Evolutionary conservation across 2,797 vertebrate genomes (phyloP).

Genomic region (Notoglanidium macrostoma): DNA sequence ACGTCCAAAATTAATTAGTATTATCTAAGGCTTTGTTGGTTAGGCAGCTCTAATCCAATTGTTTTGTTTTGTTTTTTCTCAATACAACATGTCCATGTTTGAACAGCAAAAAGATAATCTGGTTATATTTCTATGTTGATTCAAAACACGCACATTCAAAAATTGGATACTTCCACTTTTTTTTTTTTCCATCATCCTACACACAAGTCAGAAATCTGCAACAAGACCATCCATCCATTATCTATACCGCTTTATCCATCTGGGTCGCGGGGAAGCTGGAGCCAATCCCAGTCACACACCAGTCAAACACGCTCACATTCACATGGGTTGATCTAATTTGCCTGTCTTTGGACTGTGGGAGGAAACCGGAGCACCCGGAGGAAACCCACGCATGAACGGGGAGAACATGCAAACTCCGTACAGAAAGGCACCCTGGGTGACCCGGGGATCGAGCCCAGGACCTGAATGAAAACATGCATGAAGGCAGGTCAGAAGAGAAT

Average conservation of each 20-base stretch:
- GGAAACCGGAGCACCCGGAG: too few species aligned
- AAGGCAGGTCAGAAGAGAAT: background rate
- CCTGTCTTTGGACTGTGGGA: too few species aligned
- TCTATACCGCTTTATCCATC: too few species aligned
- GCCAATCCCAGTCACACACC: too few species aligned
- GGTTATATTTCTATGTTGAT: background rate
- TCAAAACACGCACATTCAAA: background rate
- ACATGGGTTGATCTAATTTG: too few species aligned
- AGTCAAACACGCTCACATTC: too few species aligned
- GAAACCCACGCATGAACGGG: too few species aligned
- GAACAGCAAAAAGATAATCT: background rate
- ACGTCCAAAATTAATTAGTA: background rate
- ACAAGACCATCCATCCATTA: background rate
- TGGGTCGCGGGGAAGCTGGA: too few species aligned
- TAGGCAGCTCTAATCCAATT: background rate
- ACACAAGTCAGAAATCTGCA: background rate
- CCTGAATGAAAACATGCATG: background rate
- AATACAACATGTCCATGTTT: background rate
- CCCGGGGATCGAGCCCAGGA: too few species aligned
- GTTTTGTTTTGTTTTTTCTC: background rate
- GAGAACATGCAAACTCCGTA: too few species aligned
- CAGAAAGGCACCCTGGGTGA: too few species aligned
- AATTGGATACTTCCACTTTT: background rate
- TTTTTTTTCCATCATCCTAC: background rate
- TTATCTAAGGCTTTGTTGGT: background rate